Percentiles rank a stretch among this genome's conserved stretches.
These are phyloP conservation scores for Glareola pratincola DNA, from an alignment of 2,113 vertebrate species.

Conservation along the genomic window DNA sequence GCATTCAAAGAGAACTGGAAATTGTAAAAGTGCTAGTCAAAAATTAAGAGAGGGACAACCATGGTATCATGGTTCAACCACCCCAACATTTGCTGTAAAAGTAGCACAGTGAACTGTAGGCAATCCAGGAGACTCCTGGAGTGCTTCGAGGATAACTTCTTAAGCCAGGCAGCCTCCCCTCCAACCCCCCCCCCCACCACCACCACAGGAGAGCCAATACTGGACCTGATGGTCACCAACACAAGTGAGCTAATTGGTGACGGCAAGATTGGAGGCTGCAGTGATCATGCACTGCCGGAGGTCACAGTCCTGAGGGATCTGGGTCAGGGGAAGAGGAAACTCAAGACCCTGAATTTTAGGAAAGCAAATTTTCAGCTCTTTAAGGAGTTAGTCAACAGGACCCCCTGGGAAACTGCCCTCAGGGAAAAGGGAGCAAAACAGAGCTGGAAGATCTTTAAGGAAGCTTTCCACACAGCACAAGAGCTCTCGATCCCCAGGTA, in stretches of 20 bases:
- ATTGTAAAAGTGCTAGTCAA: not conserved
- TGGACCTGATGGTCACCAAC: not conserved
- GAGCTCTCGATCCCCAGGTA: not conserved
- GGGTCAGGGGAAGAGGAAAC: not conserved
- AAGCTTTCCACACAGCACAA: not conserved
- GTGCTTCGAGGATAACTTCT: not conserved
- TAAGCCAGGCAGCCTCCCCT: not conserved
- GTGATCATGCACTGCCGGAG: not conserved
- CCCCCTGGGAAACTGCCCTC: not conserved
- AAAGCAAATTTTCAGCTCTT: not conserved
- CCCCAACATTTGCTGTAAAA: not conserved
- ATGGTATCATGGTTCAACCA: not conserved
- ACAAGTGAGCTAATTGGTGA: not conserved
- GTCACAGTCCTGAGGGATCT: not conserved
- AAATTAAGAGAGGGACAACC: not conserved
- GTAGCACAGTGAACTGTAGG: fast-evolving
- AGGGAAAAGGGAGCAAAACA: not conserved
- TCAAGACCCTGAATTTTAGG: not conserved
- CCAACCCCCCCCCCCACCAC: no score
- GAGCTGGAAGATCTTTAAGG: not conserved
- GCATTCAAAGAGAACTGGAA: not conserved
- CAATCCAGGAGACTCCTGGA: not conserved
- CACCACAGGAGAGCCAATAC: no score
- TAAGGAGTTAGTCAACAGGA: not conserved
- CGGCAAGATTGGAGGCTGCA: not conserved